Conservation (phyloP, 2,888 invertebrate species). For the Plemyria rubiginata region DNA sequence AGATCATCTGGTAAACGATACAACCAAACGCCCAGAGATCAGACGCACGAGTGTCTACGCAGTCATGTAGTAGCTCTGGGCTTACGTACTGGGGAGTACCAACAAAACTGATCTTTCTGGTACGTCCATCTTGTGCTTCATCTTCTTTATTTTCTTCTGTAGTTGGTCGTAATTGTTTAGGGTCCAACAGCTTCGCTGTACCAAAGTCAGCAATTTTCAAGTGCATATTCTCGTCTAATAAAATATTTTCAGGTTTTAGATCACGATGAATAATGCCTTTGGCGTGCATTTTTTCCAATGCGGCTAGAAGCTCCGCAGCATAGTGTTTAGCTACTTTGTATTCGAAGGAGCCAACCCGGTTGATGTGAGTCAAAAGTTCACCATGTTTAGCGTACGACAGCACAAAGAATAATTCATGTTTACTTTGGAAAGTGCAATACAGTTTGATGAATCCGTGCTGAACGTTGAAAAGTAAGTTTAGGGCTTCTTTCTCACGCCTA, state of each 20-base stretch:
- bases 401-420: conserved; percentile 96
- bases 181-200: conserved; percentile 92
- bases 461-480: conserved; percentile 92
- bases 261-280: conserved; percentile 97
- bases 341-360: conserved; percentile 95
- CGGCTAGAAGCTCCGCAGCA: conserved; percentile 95
- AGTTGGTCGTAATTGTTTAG: conserved; percentile 61
- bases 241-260: conserved; percentile 98
- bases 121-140: conserved; percentile 73
- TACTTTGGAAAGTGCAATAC: conserved; percentile 97
- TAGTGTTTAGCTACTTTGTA: conserved; percentile 96
- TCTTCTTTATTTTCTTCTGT: conserved; percentile 54
- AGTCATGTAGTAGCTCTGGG: conserved; percentile 95
- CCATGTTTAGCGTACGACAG: conserved; percentile 97
- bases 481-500: conserved; percentile 96
- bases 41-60: conserved; percentile 90
- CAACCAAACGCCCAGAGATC: conserved; percentile 99
- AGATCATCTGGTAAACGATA: conserved; percentile 98
- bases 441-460: conserved; percentile 96
- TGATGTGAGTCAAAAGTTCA: conserved; percentile 96
- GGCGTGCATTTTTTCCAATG: conserved; percentile 95
- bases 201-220: conserved; percentile 99
- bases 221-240: conserved; percentile 98
- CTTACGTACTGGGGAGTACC: conserved; percentile 99
- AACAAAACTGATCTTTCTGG: conserved; percentile 94